A percentile compares a stretch with the other conserved stretches of the same genome.
phyloP scores from a whole-genome alignment of 2,113 vertebrate species.

The Takifugu flavidus region DNA sequence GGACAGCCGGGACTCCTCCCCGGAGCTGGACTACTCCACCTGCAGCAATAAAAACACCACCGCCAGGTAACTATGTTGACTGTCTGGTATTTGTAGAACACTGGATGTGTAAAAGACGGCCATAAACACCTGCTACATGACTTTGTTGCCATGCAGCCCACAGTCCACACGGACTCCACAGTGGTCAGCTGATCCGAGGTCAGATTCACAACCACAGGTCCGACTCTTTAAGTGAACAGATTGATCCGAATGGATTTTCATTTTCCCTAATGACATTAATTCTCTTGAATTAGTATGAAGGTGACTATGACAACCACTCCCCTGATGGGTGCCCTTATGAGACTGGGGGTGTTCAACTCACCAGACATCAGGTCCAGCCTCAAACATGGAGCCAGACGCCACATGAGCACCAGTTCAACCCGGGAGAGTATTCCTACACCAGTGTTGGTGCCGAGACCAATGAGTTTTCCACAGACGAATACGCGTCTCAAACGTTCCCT shows the following conservation, averaged over 20 bases:
- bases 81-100: background rate
- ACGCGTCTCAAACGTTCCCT: conserved; percentile 65
- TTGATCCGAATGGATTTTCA: conserved; percentile 1
- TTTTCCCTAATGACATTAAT: background rate
- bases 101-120: background rate
- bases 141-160: conserved; percentile 63
- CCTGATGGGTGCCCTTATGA: conserved; percentile 67
- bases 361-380: conserved; percentile 46
- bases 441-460: conserved; percentile 59
- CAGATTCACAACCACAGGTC: conserved; percentile 71
- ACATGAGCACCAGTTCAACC: conserved; percentile 64
- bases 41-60: conserved; percentile 73
- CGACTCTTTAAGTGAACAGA: conserved; percentile 10
- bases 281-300: conserved; percentile 65
- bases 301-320: conserved; percentile 50
- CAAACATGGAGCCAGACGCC: conserved; percentile 74
- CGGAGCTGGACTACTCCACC: conserved; percentile 74
- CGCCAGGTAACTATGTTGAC: conserved; percentile 70
- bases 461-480: conserved; percentile 71
- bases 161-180: conserved; percentile 70
- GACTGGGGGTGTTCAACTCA: conserved; percentile 51
- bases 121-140: background rate
- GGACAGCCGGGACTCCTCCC: conserved; percentile 83
- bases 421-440: conserved; percentile 63
- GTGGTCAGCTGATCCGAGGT: conserved; percentile 72